Evolutionary conservation across 1,140 invertebrate species (phyloP).

Genomic region (Augochlora pura): DNA sequence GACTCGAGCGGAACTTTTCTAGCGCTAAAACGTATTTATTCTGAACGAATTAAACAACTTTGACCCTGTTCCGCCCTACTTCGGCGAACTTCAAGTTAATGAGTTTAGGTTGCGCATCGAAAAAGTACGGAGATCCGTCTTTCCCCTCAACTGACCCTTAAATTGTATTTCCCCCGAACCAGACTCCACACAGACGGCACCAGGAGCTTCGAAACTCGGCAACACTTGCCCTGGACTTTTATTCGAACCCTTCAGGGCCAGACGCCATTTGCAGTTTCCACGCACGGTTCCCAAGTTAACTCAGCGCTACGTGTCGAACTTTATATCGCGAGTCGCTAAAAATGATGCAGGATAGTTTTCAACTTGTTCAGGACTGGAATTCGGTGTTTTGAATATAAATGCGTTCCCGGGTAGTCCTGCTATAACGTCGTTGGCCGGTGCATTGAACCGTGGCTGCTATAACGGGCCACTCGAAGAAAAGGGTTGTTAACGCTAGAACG

Average conservation of each 20-base stretch:
- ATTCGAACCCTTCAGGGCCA: neutral
- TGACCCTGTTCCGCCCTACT: too few species aligned
- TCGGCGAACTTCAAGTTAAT: too few species aligned
- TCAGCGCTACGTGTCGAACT: constrained; percentile 46
- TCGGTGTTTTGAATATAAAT: neutral
- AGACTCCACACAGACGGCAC: constrained; percentile 28
- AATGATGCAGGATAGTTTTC: constrained; percentile 28
- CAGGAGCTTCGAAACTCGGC: constrained; percentile 38
- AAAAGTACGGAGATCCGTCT: too few species aligned
- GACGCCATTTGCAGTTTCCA: constrained; percentile 35
- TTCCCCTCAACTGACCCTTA: constrained; percentile 45
- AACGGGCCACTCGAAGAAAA: too few species aligned
- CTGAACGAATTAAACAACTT: too few species aligned
- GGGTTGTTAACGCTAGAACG: too few species aligned
- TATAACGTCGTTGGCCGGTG: neutral
- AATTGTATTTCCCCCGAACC: constrained; percentile 51
- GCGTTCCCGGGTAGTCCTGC: too few species aligned
- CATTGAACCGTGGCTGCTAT: neutral
- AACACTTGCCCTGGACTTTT: constrained; percentile 8
- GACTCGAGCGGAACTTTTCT: too few species aligned
- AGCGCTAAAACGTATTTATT: too few species aligned
- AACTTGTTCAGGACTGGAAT: neutral
- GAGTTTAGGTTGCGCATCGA: too few species aligned
- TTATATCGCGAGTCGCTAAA: constrained; percentile 54
- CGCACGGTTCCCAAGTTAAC: constrained; percentile 33